Percentiles rank a stretch among this genome's conserved stretches.
phyloP scores from a whole-genome alignment of 2,888 invertebrate genomes.

The Cepaea hortensis region DNA sequence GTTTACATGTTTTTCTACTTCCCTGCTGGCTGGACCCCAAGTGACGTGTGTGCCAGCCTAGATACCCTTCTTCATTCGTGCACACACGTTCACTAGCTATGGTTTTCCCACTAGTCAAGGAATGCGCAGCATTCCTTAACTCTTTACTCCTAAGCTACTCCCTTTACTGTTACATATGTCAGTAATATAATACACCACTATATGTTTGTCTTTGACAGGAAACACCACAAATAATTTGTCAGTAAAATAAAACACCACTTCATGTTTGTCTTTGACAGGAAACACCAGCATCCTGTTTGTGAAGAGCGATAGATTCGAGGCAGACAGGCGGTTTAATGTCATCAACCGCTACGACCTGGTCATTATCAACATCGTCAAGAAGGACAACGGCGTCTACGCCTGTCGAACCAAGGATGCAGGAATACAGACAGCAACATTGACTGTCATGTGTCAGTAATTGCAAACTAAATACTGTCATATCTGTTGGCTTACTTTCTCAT shows the following conservation, averaged over 20 bases:
- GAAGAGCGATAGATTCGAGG: constrained; percentile 49
- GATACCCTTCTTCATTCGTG: too few relatives aligned
- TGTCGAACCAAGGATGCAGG: constrained; percentile 53
- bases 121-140: too few relatives aligned
- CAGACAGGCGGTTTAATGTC: constrained; percentile 52
- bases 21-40: too few relatives aligned
- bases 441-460: constrained; percentile 37
- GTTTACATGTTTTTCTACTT: too few relatives aligned
- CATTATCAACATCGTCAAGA: constrained; percentile 55
- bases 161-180: too few relatives aligned
- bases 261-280: background rate
- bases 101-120: too few relatives aligned
- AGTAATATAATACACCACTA: too few relatives aligned
- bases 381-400: constrained; percentile 57
- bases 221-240: background rate
- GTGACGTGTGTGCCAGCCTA: too few relatives aligned
- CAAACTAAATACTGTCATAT: background rate
- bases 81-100: too few relatives aligned
- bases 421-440: constrained; percentile 40
- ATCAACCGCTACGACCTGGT: constrained; percentile 55
- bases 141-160: too few relatives aligned
- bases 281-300: constrained; percentile 53
- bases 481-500: background rate
- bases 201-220: background rate
- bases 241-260: too few relatives aligned